Evolutionary conservation across 37 sponge, comb jelly and placozoan species (phyloP).

Genomic region (Beroe ovata): DNA sequence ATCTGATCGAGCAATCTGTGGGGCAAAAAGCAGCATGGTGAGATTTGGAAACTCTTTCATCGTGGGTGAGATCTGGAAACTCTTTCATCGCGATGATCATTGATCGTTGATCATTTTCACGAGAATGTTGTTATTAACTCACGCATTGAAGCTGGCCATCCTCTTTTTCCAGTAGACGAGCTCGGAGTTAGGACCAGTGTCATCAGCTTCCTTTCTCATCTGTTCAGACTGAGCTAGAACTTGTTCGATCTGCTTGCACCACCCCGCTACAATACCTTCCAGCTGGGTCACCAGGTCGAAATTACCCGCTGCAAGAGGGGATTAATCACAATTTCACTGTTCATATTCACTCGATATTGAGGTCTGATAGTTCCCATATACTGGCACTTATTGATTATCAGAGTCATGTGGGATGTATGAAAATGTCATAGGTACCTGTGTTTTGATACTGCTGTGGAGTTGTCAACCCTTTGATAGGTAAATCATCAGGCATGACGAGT

Average conservation of each 20-base stretch:
- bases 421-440: conserved; percentile 53
- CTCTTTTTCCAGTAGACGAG: conserved; percentile 99
- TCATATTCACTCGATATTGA: too few relatives aligned
- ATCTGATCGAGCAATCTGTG: conserved; percentile 80
- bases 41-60: too few relatives aligned
- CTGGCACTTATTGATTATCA: too few relatives aligned
- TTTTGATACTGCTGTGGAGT: conserved; percentile 50
- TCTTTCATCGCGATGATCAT: too few relatives aligned
- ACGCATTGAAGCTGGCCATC: conserved; percentile 93
- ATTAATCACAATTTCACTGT: too few relatives aligned
- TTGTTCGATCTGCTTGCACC: conserved; percentile 96
- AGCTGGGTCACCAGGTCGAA: conserved; percentile 85
- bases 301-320: conserved; percentile 69
- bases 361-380: too few relatives aligned
- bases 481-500: conserved; percentile 38
- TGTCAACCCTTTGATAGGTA: conserved; percentile 57
- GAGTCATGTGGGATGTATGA: too few relatives aligned
- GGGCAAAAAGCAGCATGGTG: too few relatives aligned
- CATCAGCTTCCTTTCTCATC: conserved; percentile 97
- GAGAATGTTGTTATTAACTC: too few relatives aligned
- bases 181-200: conserved; percentile 90
- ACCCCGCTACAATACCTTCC: conserved; percentile 74
- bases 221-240: conserved; percentile 93
- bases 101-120: too few relatives aligned
- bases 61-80: too few relatives aligned